These are phyloP conservation scores for Leptarthrus brevirostris DNA, from an alignment of 2,888 invertebrate genomes.

Conservation along the genomic window DNA sequence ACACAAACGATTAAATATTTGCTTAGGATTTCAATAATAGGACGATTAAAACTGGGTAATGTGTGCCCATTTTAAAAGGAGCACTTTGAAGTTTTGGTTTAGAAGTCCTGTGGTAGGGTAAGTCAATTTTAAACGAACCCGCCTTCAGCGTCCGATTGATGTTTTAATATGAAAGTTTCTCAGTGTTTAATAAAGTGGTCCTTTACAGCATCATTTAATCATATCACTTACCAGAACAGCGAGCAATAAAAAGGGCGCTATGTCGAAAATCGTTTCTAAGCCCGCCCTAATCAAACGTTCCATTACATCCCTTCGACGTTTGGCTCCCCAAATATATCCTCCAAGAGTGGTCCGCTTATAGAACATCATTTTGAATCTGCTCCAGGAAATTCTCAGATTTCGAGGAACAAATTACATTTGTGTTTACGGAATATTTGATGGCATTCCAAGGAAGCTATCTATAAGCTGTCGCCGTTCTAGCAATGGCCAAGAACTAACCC, in stretches of 20 bases:
- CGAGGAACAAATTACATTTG: conserved; percentile 46
- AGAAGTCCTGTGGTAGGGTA: too few relatives aligned
- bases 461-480: neutral
- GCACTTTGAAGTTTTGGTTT: too few relatives aligned
- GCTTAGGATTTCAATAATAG: neutral
- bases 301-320: conserved; percentile 24
- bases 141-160: too few relatives aligned
- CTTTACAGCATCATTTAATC: too few relatives aligned
- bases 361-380: conserved; percentile 10
- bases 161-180: too few relatives aligned
- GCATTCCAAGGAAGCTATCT: conserved; percentile 6
- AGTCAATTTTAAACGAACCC: too few relatives aligned
- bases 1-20: neutral
- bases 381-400: conserved; percentile 39
- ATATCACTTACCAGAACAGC: too few relatives aligned
- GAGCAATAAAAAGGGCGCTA: neutral
- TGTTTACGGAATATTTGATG: conserved; percentile 47
- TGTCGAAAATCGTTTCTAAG: conserved; percentile 2
- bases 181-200: too few relatives aligned
- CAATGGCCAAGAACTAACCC: neutral
- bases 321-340: neutral
- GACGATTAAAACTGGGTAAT: neutral
- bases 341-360: conserved; percentile 10
- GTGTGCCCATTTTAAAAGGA: too few relatives aligned
- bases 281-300: conserved; percentile 37